Percentiles rank a stretch among this genome's conserved stretches.
These are phyloP conservation scores for Anguilla marmorata DNA, from an alignment of 2,797 vertebrate species.

Conservation along the genomic window DNA sequence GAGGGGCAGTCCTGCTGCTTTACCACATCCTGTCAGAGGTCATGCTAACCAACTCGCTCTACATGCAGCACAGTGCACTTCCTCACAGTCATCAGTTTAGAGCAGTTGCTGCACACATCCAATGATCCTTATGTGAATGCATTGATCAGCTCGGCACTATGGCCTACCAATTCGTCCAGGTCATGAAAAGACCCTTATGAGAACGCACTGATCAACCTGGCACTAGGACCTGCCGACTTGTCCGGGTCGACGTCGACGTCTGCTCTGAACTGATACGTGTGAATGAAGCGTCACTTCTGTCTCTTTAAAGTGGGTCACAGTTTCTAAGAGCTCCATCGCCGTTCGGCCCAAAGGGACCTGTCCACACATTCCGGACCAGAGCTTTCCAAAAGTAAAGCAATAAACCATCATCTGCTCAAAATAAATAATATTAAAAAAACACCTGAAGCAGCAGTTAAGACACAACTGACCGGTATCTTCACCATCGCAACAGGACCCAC, in stretches of 20 bases:
- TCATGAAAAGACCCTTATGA: not conserved
- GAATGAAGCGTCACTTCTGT: not conserved
- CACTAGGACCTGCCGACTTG: conserved; percentile 38
- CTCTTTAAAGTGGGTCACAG: not conserved
- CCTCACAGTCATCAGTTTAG: not conserved
- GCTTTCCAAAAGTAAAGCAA: conserved; percentile 6
- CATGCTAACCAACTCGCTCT: not conserved
- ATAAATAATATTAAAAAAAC: not conserved
- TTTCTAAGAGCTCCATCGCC: not conserved
- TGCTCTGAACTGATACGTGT: not conserved
- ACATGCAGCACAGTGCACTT: not conserved
- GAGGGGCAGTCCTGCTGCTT: not conserved
- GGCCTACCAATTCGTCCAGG: conserved; percentile 24
- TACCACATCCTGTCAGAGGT: not conserved
- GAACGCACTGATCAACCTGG: not conserved
- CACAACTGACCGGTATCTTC: not conserved
- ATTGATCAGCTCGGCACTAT: conserved; percentile 23
- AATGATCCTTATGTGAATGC: not conserved
- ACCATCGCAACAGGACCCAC: not conserved
- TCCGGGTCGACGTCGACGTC: not conserved
- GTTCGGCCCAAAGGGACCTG: not conserved
- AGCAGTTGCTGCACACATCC: not conserved
- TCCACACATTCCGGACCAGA: not conserved
- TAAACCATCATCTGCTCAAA: not conserved
- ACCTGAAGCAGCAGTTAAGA: not conserved